Base-by-base conservation (phyloP, 1,140 invertebrate species). In the Cotesia glomerata region DNA sequence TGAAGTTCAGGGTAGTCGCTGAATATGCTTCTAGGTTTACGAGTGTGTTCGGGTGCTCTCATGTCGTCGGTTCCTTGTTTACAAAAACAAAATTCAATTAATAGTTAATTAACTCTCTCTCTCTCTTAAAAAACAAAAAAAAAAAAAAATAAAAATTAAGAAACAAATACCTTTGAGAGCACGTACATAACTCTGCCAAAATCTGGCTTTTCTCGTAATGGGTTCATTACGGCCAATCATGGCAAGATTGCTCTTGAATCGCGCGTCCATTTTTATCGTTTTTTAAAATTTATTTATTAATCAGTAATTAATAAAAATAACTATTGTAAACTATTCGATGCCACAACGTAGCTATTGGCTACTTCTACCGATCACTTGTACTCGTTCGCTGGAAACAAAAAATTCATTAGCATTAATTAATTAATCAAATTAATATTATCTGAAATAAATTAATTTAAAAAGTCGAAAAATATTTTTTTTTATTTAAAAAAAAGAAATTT, bases 181-280 rank as follows among this genome's bases (percentile, higher is more conserved):
- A 86, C 94, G 91, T 85, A 95, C 94, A 85, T 95, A 96, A 80
- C 94, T 95, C 87, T 95, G 94, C 94, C 94, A 96, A 89, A 95
- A 96, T 89, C 93, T 95, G 82, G 94, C 94, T 89, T 95, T 96
- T 89, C 94, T 95, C 88, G 93, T 94, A 83, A 94, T 92, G 83
- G 93, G 93, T 89, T 96, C 94, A 84, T 96, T 95, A 88, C 94
- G 92, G 87, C 94, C 93, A 87, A 96, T 95, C 93, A 95, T 95
- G 89, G 95, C 94, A 87, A 96, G 91, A 89, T 95, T 94, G 88
- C 89, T 94, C 90, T 92, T 95, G 90, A 94, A 94, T 93, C 95
- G 93, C 90, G 91, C 94, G 90, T 90, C 90, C 90, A 90, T 89
- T 88, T 26, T 26, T 26, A 26, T 90, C 87, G 87, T 88, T 66